phyloP scores from a whole-genome alignment of 2,113 vertebrate genomes.

The Amphiprion percula region DNA sequence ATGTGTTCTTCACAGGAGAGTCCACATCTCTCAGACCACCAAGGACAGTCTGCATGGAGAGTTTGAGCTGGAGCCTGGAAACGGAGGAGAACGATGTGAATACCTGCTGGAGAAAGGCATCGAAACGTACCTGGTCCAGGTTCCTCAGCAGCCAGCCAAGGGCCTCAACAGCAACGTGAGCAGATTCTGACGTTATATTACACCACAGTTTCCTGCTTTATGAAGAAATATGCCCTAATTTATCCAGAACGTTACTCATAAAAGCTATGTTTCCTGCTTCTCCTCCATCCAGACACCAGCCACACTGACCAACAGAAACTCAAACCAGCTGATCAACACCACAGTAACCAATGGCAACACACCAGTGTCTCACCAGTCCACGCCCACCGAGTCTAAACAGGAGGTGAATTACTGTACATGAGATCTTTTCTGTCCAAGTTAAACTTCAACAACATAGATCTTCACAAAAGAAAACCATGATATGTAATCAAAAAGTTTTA shows the following conservation, averaged over 20 bases:
- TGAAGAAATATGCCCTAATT: background rate
- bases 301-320: slow-evolving; percentile 81
- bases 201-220: background rate
- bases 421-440: background rate
- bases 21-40: slow-evolving; percentile 95
- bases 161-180: slow-evolving; percentile 88
- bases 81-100: slow-evolving; percentile 91
- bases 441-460: background rate
- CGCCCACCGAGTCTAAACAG: slow-evolving; percentile 76
- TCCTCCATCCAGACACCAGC: slow-evolving; percentile 74
- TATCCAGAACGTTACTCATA: background rate
- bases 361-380: slow-evolving; percentile 72
- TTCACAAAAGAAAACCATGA: no score
- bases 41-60: slow-evolving; percentile 92
- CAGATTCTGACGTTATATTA: background rate
- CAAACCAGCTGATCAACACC: slow-evolving; percentile 89
- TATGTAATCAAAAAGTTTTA: no score
- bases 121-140: slow-evolving; percentile 89
- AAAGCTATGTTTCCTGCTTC: background rate
- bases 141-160: slow-evolving; percentile 81
- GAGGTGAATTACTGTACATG: slow-evolving; percentile 75
- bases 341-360: slow-evolving; percentile 85
- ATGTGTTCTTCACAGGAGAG: slow-evolving; percentile 82
- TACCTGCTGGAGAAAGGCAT: slow-evolving; percentile 96
- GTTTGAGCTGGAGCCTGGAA: slow-evolving; percentile 92